phyloP scores from a whole-genome alignment of 2,113 vertebrate species.

The Sebastes fasciatus region DNA sequence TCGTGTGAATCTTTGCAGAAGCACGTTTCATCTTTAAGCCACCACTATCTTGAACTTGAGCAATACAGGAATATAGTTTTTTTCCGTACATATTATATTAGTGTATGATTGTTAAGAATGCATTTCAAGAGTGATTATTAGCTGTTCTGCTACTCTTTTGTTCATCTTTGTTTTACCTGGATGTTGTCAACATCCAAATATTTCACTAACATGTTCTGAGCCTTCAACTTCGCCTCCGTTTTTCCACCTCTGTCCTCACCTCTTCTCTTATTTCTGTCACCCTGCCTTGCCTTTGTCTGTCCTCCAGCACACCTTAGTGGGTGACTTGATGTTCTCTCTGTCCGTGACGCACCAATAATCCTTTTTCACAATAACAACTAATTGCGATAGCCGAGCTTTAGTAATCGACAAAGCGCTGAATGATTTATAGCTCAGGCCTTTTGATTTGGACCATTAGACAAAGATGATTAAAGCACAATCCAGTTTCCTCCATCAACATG shows the following conservation, averaged over 20 bases:
- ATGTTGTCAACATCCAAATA: no score
- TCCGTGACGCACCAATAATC: background rate
- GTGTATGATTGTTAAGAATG: no score
- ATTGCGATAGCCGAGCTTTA: background rate
- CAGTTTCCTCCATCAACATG: background rate
- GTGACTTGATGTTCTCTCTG: background rate
- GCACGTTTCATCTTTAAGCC: background rate
- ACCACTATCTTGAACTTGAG: background rate
- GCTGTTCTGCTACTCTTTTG: background rate
- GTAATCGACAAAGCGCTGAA: background rate
- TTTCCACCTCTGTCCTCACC: background rate
- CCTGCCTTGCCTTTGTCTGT: background rate
- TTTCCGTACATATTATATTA: background rate
- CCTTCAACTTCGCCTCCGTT: background rate
- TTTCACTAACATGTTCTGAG: background rate
- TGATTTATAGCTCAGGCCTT: conserved; percentile 16
- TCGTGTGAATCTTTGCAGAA: background rate
- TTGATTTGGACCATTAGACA: conserved; percentile 13
- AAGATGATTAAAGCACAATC: background rate
- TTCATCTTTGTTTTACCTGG: background rate
- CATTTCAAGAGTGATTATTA: background rate
- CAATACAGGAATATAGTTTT: background rate
- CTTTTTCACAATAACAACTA: conserved; percentile 10
- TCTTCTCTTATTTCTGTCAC: background rate
- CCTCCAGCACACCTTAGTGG: background rate